These are phyloP conservation scores for Aldabrachelys gigantea DNA, from an alignment of 2,113 vertebrate species.

Conservation along the genomic window DNA sequence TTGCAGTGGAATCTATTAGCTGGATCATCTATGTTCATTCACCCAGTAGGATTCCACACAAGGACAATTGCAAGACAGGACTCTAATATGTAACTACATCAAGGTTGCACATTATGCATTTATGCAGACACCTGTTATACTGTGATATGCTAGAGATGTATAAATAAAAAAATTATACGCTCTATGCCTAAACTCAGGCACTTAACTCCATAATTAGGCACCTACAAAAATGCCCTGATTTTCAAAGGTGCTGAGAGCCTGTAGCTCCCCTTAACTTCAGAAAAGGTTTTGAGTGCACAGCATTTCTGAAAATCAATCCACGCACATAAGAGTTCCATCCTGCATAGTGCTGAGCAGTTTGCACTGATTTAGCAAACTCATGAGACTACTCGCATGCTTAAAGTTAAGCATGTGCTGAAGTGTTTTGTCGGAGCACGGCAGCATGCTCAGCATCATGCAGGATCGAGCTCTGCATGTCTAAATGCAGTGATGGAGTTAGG, in stretches of 20 bases:
- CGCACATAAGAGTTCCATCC: not conserved
- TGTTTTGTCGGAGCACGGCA: not conserved
- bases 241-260: not conserved
- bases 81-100: not conserved
- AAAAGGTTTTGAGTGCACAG: not conserved
- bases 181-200: not conserved
- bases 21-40: not conserved
- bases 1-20: not conserved
- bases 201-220: not conserved
- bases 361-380: not conserved
- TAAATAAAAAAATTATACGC: not conserved
- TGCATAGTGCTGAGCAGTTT: accelerated
- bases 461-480: not conserved
- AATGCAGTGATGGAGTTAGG: not conserved
- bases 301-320: not conserved
- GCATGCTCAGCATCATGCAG: not conserved
- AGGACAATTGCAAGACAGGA: not conserved
- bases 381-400: not conserved
- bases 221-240: not conserved
- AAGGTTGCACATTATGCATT: not conserved
- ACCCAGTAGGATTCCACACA: not conserved
- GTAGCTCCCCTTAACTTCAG: not conserved
- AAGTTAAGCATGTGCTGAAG: not conserved
- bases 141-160: not conserved
- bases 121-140: not conserved